A percentile compares a stretch with the other conserved stretches of the same genome.
These are phyloP conservation scores for Channa striata DNA, from an alignment of 2,797 vertebrate species.

Conservation along the genomic window DNA sequence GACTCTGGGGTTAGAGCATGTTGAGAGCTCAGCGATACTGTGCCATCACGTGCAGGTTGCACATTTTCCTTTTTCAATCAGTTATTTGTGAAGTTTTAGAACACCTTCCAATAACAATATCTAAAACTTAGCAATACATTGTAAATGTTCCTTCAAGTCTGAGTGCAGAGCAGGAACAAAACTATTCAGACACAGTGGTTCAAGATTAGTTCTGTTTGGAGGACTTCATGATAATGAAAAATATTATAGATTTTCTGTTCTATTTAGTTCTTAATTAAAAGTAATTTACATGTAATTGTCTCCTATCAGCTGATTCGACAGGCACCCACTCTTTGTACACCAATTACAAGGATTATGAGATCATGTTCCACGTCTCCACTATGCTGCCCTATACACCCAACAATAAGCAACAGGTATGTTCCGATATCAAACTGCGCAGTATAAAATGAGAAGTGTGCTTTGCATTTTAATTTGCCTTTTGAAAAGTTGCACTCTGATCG, in stretches of 20 bases:
- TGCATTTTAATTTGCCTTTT: no score
- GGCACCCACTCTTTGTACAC: constrained; percentile 97
- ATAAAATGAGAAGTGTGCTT: no score
- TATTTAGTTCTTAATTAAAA: neutral
- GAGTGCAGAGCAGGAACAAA: neutral
- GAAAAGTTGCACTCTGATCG: neutral
- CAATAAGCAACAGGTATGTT: constrained; percentile 95
- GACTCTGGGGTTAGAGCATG: constrained; percentile 21
- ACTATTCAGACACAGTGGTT: neutral
- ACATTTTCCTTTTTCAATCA: neutral
- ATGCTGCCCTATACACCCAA: constrained; percentile 98
- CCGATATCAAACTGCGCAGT: neutral
- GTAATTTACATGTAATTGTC: constrained; percentile 14
- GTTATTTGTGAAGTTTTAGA: no score
- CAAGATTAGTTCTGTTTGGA: neutral
- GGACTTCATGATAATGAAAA: no score
- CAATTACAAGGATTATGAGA: constrained; percentile 95
- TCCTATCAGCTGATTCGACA: constrained; percentile 91
- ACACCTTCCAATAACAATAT: no score
- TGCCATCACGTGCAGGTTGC: constrained; percentile 4
- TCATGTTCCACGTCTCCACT: constrained; percentile 98
- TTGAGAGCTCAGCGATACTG: constrained; percentile 15
- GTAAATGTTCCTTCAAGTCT: no score
- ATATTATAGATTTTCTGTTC: neutral
- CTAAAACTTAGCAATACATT: no score